Base-by-base conservation (phyloP, 2,113 vertebrate species). In the Gadus macrocephalus region DNA sequence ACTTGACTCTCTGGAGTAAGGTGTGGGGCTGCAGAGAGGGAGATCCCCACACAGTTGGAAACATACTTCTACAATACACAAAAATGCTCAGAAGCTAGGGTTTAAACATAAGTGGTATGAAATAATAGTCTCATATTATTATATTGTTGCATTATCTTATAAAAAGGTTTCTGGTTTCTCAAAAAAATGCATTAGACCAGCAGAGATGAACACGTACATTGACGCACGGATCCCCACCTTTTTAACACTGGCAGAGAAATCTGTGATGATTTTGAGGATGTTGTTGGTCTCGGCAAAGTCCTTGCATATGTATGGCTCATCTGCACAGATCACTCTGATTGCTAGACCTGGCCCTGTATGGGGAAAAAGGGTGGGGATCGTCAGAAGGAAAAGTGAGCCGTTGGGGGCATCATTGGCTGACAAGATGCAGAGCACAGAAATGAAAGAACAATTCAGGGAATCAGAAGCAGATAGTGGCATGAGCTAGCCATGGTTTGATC, bases 271-370 rank as follows among this genome's bases (percentile, higher is more conserved):
- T 94, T 99, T 99, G 83, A 99, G 86, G 79, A 99, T 96, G 89
- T 98, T 98, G 91, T 98, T 99, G 25, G 96, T 99, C 88, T 99
- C 98, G 3, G 96, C 94, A 62, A 97, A 99, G 83, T 99, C 98
- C 89, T 99, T 99, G 89, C 98, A 99, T 83, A 97, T 85, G 2
- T 95, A 99, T n/a, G 98, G 96, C 28, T 99, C 98, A 69, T 99
- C 98, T 73, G 98, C 96, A 91, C 98, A 99, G 87, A 99, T 98
- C 75, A 99, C 96, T 82, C 98, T 90, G 87, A 99, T 99, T 68
- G 98, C 96, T 78, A 99, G 89, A 59, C 98, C 98, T 25, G 98
- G 98, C 82, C 98, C 98, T 99, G 78, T 42, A 85, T 9, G 0
- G 68, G 69, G 19, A 70, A 25, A 64, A 4, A 49, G 25, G 42